phyloP scores from a whole-genome alignment of 37 sponge, comb jelly and placozoan genomes.

The Aplysina aerophoba region DNA sequence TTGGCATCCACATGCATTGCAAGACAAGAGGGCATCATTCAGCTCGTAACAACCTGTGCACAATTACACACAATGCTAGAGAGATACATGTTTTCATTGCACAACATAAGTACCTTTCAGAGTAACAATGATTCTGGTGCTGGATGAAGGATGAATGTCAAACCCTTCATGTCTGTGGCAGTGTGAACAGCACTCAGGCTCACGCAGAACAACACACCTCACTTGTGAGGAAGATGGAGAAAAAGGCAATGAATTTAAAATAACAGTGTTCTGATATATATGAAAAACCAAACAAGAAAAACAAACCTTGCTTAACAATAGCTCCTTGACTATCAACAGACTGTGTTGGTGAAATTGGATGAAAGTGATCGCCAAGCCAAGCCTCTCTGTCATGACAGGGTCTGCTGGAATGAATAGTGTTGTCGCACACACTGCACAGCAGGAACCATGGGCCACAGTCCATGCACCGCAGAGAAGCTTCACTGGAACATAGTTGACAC shows the following conservation, averaged over 20 bases:
- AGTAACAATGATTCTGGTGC: constrained; percentile 20
- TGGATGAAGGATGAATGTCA: background rate
- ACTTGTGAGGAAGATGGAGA: constrained; percentile 1
- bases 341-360: constrained; percentile 11
- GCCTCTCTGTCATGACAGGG: constrained; percentile 27
- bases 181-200: constrained; percentile 20
- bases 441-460: constrained; percentile 16
- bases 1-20: constrained; percentile 2
- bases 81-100: too few species aligned
- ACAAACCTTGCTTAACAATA: constrained; percentile 1
- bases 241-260: background rate
- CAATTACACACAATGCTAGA: background rate
- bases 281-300: background rate
- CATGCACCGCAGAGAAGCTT: constrained; percentile 13
- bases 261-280: background rate
- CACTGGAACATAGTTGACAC: constrained; percentile 7
- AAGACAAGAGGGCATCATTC: constrained; percentile 23
- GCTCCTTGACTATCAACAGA: constrained; percentile 11
- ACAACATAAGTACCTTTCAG: constrained; percentile 29
- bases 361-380: constrained; percentile 12
- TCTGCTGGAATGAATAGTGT: constrained; percentile 1
- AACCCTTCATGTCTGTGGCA: background rate
- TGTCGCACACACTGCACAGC: constrained; percentile 2
- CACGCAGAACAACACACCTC: constrained; percentile 22
- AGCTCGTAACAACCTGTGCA: background rate